Percentiles rank a stretch among this genome's conserved stretches.
Evolutionary conservation across 2,113 vertebrate species (phyloP).

Genomic region (Euleptes europaea): DNA sequence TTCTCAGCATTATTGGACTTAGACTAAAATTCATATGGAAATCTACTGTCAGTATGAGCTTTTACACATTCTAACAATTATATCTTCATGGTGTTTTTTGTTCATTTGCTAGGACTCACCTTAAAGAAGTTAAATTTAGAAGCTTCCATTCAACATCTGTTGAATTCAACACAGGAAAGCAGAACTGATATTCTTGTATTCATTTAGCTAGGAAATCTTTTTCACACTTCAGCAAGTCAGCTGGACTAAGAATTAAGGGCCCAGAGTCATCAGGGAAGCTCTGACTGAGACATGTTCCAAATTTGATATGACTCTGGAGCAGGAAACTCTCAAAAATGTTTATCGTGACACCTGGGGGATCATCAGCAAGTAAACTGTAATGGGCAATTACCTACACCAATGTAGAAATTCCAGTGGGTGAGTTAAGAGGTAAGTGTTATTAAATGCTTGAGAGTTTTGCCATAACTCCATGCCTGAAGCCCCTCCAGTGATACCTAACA

Average conservation of each 20-base stretch:
- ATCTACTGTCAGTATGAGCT: not conserved
- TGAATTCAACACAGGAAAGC: constrained; percentile 14
- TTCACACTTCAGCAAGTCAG: constrained; percentile 14
- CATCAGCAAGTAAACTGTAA: not conserved
- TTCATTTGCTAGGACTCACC: constrained; percentile 8
- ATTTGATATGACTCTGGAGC: not conserved
- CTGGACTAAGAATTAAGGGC: not conserved
- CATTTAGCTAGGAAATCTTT: constrained; percentile 24
- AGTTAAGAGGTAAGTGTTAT: too few species aligned
- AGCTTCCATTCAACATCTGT: constrained; percentile 17
- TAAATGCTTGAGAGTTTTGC: too few species aligned
- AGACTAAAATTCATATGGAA: constrained; percentile 26
- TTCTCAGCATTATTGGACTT: constrained; percentile 51
- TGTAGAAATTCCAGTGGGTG: not conserved
- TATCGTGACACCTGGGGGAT: not conserved
- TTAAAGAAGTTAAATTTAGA: constrained; percentile 30
- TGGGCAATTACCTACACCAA: not conserved
- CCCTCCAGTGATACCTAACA: too few species aligned
- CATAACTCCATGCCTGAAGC: too few species aligned
- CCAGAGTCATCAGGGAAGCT: not conserved
- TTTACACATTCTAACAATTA: constrained; percentile 8
- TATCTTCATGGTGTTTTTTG: not conserved
- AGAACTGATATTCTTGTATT: constrained; percentile 38
- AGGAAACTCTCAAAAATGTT: not conserved
- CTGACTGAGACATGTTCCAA: not conserved